Percentiles rank a stretch among this genome's conserved stretches.
Evolutionary conservation across 2,888 invertebrate genomes (phyloP).

Genomic region (Trichacis sp.): DNA sequence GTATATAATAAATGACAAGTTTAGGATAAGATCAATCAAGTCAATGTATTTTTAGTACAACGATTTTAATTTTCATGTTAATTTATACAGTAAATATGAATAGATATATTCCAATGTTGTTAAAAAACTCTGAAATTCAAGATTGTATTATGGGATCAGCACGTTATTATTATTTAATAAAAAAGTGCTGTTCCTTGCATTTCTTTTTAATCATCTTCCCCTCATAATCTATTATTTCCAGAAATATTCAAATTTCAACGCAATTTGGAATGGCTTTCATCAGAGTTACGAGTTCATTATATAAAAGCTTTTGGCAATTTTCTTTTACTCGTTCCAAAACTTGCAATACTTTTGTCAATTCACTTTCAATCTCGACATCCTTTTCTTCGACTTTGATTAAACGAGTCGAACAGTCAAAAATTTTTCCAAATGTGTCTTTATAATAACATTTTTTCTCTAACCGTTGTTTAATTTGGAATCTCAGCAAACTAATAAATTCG

Average conservation of each 20-base stretch:
- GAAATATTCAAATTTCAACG: constrained; percentile 45
- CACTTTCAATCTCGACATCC: constrained; percentile 36
- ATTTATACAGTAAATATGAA: constrained; percentile 52
- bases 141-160: constrained; percentile 58
- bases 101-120: constrained; percentile 55
- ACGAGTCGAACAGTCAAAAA: constrained; percentile 43
- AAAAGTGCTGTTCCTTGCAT: constrained; percentile 50
- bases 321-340: constrained; percentile 31
- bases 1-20: constrained; percentile 54
- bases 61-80: constrained; percentile 53
- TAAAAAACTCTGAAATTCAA: constrained; percentile 41
- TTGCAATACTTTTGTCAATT: constrained; percentile 26
- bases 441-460: too few relatives aligned
- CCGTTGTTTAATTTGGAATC: constrained; percentile 47
- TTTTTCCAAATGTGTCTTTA: too few relatives aligned
- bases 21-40: constrained; percentile 63
- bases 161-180: constrained; percentile 66
- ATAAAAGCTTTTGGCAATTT: constrained; percentile 34
- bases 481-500: constrained; percentile 48
- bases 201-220: constrained; percentile 4
- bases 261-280: constrained; percentile 49
- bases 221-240: too few relatives aligned
- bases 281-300: constrained; percentile 45
- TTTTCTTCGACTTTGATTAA: constrained; percentile 42
- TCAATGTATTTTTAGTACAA: constrained; percentile 64